Base-by-base conservation (phyloP, 64 coral and sea anemone species). In the Catalaphyllia jardinei region DNA sequence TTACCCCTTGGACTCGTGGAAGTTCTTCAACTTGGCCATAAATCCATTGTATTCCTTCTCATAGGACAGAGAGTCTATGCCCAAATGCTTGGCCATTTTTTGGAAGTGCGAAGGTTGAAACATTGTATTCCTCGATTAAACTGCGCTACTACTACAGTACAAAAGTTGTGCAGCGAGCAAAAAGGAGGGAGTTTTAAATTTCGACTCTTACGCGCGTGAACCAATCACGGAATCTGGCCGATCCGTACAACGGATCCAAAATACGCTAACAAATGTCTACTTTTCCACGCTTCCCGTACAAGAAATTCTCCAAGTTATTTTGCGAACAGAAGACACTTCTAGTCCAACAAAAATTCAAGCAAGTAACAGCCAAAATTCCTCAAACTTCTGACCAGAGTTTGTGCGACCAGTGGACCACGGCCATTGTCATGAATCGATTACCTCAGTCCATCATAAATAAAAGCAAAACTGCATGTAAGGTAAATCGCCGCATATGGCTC, bases 151-250 rank as follows among this genome's bases (percentile, higher is more conserved):
- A 87, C 57, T 89, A 87, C 90, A 89, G 74, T 87, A 87, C 82
- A 89, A 93, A 90, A 89, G 83, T 88, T 96, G 75, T 91, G 57
- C 38, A 90, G 75, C 87, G 67, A 93, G 92, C 78, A 83, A 96
- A 93, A 93, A 82, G 95, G 95, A 92, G 95, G 95, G 95, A 96
- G 91, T 96, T 96, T 96, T 96, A 91, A 96, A 96, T 93, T 93
- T 96, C 95, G 80, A 96, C 80, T 93, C 88, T 93, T 89, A 71
- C 79, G 86, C 88, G 82, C 90, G 90, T 87, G 77, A 75, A 89
- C 95, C 95, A 96, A 96, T 96, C 95, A 96, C 94, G 89, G 75
- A 88, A 79, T 86, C 79, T 87, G 78, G 90, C 86, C 62, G 90
- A 87, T 89, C 94, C 94, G 92, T 96, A 96, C 86, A 96, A 77